Evolutionary conservation across 2,888 invertebrate genomes (phyloP), one percentile per base, ranked within the genome.

Genomic region (Crioceris asparagi): DNA sequence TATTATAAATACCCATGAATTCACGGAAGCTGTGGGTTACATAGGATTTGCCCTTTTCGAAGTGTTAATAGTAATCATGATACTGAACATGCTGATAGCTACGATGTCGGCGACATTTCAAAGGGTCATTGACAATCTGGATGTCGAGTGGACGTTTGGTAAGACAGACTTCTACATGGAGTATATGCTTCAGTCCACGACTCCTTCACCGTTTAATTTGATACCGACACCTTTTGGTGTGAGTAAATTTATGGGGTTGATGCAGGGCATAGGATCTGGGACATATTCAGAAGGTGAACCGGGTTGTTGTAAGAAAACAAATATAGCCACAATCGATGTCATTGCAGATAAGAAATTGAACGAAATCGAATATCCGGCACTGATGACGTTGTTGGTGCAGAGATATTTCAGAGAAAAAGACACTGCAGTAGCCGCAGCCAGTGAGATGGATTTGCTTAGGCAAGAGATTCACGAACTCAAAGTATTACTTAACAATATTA

Each of bases 41-140:
- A 69, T 77, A 43, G 71, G 72, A 29, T 78, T 77, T 52, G 77
- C 74, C 16, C 64, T 74, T 41, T 83, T 79, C 57, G 79, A 80
- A 62, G 74, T 83, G 21, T 70, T 82, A 50, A 74, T 75, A 37
- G 79, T 81, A 38, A 74, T 83, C 46, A 75, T 83, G 44, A 72
- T 83, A 23, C 62, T 83, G 45, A 84, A 83, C 60, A 83, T 83
- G 83, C 62, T 78, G 40, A 80, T 83, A 51, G 83, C 83, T n/a
- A 81, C 82, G 14, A 82, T 83, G 80, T 77, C 81, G 2, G 79
- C 80, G 47, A 80, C 82, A 0, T 81, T 79, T 53, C 79, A 79
- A 58, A 71, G 74, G 49, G 77, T 83, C 27, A 72, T 69, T 12
- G 75, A 77, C 45, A 79, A 78, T 52, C 70, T 76, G 29, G 77